Base-by-base conservation (phyloP, 2,797 vertebrate genomes). In the Apodemus agrarius region DNA sequence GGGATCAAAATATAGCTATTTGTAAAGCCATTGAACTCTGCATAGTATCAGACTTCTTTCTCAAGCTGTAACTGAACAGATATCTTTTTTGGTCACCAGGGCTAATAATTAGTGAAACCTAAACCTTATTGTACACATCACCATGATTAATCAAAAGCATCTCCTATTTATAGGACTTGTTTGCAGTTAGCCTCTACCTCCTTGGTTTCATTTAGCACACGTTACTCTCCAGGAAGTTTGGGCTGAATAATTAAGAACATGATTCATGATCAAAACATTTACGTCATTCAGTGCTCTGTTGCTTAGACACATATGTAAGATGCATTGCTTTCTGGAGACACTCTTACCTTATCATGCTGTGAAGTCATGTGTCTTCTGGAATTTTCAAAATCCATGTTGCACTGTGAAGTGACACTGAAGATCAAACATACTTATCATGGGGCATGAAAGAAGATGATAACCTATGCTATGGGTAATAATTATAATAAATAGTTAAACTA, bases 181-280 rank as follows among this genome's bases (percentile, higher is more conserved):
- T 96, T 96, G 76, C 46, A 93, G 63, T 93, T 78, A 92, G 52
- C 29, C 16, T 87, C 78, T 0, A 0, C 65, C 76, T 96, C 85
- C 93, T 90, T 86, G 67, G 74, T 93, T 96, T 97, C 61, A 94
- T 95, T 95, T 84, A 96, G 52, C 89, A 96, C 81, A 24, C 40
- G 82, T 96, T 92, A 89, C 81, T 96, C 76, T 93, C 84, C 67
- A 86, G 88, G 88, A 93, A 52, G 91, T 74, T 84, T 91, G 76
- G 57, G 63, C 52, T 91, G 67, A 92, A n/a, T 96, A 96, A 57
- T 61, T 10, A 52, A 52, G 52, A 52, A 52, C 52, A 82, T 94
- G 90, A 95, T 16, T 59, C 37, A 93, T 59, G 2, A 85, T 91
- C 11, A 85, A 85, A 93, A 92, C 29, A 88, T 78, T 92, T 91